Conservation (phyloP, 1,140 invertebrate genomes). For the Aphidius ervi region DNA sequence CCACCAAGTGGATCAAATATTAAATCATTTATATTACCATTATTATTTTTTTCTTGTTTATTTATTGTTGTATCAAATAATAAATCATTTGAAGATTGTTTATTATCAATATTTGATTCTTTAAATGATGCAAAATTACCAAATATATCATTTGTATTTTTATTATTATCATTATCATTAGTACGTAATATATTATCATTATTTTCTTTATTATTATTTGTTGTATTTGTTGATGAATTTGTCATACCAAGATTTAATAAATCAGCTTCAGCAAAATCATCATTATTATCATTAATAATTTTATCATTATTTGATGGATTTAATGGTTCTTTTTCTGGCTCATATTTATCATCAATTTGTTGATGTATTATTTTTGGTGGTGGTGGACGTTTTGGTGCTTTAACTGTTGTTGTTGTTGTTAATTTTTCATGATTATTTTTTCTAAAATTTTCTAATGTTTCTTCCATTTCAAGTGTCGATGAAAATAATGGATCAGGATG, state of each 20-base stretch:
- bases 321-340: not conserved
- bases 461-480: conserved; percentile 77
- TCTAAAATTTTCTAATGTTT: conserved; percentile 76
- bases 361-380: not conserved
- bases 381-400: not conserved
- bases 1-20: conserved; percentile 44
- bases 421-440: conserved; percentile 16
- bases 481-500: conserved; percentile 67
- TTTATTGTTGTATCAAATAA: conserved; percentile 31
- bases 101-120: conserved; percentile 29
- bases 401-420: not conserved
- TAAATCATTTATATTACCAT: conserved; percentile 24
- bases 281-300: conserved; percentile 24
- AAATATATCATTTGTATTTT: conserved; percentile 57
- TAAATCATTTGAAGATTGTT: conserved; percentile 31
- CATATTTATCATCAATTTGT: too few relatives aligned
- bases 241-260: conserved; percentile 47
- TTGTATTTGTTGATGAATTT: conserved; percentile 20
- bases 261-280: conserved; percentile 42
- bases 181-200: conserved; percentile 34
- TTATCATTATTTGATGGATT: conserved; percentile 11
- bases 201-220: conserved; percentile 22
- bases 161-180: conserved; percentile 41
- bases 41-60: conserved; percentile 9
- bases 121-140: conserved; percentile 54